These are phyloP conservation scores for Drosophila baimaii DNA, from an alignment of 1,140 invertebrate species.

Conservation along the genomic window DNA sequence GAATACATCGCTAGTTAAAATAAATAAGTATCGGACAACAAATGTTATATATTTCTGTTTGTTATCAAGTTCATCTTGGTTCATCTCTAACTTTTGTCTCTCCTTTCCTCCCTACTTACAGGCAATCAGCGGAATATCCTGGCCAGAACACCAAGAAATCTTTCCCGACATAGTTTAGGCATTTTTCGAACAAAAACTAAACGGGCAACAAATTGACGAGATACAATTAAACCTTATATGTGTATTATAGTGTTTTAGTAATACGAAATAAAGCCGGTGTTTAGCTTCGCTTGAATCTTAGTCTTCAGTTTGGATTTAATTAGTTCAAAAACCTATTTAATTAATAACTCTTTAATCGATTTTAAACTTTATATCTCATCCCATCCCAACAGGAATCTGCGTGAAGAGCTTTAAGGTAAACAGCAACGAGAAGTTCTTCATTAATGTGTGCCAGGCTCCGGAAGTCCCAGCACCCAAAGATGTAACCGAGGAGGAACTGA, in stretches of 20 bases:
- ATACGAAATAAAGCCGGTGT: slow-evolving; percentile 21
- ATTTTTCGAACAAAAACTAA: slow-evolving; percentile 1
- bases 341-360: not conserved
- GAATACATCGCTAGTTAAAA: too few relatives aligned
- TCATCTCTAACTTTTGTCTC: slow-evolving; percentile 35
- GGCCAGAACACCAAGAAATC: slow-evolving; percentile 34
- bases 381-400: slow-evolving; percentile 89
- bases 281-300: slow-evolving; percentile 1
- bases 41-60: too few relatives aligned
- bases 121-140: slow-evolving; percentile 51
- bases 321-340: not conserved
- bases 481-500: slow-evolving; percentile 90
- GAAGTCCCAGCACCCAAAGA: slow-evolving; percentile 92
- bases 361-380: not conserved
- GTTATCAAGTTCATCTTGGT: too few relatives aligned
- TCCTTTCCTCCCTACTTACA: slow-evolving; percentile 30
- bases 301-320: not conserved
- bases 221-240: not conserved
- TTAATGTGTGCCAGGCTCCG: slow-evolving; percentile 91
- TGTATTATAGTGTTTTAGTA: slow-evolving; percentile 7
- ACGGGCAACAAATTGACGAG: too few relatives aligned
- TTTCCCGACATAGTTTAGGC: slow-evolving; percentile 11
- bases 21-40: too few relatives aligned
- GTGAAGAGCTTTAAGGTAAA: slow-evolving; percentile 90
- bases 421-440: slow-evolving; percentile 90